Evolutionary conservation across 2,797 vertebrate genomes (phyloP), one percentile per base, ranked within the genome.

Genomic region (Todus mexicanus): DNA sequence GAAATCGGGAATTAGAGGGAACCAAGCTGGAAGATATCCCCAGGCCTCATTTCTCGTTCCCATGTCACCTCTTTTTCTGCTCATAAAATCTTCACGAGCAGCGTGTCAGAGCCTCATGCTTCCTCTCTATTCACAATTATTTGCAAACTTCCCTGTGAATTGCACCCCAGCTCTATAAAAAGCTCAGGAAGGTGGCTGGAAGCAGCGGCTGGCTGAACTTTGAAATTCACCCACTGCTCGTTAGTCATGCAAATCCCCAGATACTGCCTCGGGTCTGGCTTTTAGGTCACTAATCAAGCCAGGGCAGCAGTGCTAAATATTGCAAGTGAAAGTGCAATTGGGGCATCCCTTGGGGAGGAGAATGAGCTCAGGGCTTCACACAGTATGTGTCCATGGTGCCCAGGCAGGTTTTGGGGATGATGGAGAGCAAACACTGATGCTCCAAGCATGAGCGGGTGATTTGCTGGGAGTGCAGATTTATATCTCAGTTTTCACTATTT

Each of bases 101-200:
- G 81, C 20, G 4, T 92, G 89, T 84, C 83, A 56, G 87, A 91
- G 69, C 83, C 86, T 88, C 78, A 42, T 45, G 66, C 71, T 96
- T 96, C 93, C 89, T 95, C 79, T 69, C 89, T 77, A 73, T 89
- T 96, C 86, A 37, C 86, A 87, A 71, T 95, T 73, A 88, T 97
- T 95, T 85, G 90, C 96, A 88, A 91, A 89, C 91, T 96, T 96
- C 85, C 80, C 91, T 85, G 84, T 85, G 96, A 96, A 96, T 96
- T 93, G 92, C 89, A 89, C 73, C 75, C 69, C 2, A 4, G 70
- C 91, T 95, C 92, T 96, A 93, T 92, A 91, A 96, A 96, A 94
- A 96, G 90, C 81, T 89, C 80, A 89, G 90, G 85, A 87, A 92
- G 84, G 92, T 7, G 56, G 60, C 74, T 94, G 84, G 79, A 92